A percentile compares a stretch with the other conserved stretches of the same genome.
These are phyloP conservation scores for Echeneis naucrates DNA, from an alignment of 2,797 vertebrate species.

Conservation along the genomic window DNA sequence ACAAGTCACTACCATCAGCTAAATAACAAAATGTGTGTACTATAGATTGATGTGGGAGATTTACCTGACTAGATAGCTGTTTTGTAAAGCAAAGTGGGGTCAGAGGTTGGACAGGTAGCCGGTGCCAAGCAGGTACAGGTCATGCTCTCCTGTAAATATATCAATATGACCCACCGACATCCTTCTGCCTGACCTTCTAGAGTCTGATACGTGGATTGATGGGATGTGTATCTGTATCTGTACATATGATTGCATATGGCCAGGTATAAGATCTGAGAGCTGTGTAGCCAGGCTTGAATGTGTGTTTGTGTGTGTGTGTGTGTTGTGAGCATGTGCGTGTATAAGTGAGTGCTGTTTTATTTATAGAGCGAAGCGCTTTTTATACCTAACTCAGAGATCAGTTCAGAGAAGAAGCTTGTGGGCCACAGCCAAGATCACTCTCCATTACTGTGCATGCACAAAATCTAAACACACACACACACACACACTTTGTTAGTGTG, in stretches of 20 bases:
- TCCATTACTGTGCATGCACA: conserved; percentile 70
- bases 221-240: conserved; percentile 41
- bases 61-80: conserved; percentile 21
- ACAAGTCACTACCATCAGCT: conserved; percentile 8
- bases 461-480: conserved; percentile 34
- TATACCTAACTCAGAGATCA: conserved; percentile 84
- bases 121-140: conserved; percentile 37
- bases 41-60: conserved; percentile 3
- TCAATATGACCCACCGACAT: conserved; percentile 55
- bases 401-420: conserved; percentile 80
- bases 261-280: conserved; percentile 51
- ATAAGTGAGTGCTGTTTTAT: conserved; percentile 77
- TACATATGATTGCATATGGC: conserved; percentile 40
- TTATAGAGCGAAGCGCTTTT: conserved; percentile 82
- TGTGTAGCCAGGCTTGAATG: conserved; percentile 38
- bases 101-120: conserved; percentile 54
- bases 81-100: conserved; percentile 28
- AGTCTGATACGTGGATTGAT: conserved; percentile 56
- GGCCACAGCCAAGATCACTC: conserved; percentile 78
- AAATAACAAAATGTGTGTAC: conserved; percentile 8
- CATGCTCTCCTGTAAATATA: conserved; percentile 49
- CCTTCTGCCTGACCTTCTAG: conserved; percentile 60
- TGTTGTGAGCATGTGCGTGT: conserved; percentile 5
- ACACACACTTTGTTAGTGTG: too few relatives aligned
- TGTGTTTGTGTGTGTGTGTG: conserved; percentile 31